Evolutionary conservation across 2,888 invertebrate species (phyloP).

Genomic region (Craniophora ligustri): DNA sequence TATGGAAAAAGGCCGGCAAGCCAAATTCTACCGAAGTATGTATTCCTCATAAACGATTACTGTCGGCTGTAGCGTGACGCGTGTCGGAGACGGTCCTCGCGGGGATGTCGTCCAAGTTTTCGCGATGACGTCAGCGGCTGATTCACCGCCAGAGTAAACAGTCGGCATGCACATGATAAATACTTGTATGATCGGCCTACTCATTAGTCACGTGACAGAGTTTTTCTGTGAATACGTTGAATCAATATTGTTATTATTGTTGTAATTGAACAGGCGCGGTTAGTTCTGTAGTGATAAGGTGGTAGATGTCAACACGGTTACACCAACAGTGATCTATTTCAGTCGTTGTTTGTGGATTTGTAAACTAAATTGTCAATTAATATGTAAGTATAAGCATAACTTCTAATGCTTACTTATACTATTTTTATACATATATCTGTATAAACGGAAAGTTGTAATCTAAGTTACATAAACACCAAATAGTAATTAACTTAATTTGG

Average conservation of each 20-base stretch:
- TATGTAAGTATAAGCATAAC: not conserved
- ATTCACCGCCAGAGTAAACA: conserved; percentile 33
- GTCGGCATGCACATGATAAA: conserved; percentile 24
- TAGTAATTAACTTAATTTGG: no score
- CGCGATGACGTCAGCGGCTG: conserved; percentile 27
- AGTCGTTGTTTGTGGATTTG: not conserved
- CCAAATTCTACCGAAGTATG: no score
- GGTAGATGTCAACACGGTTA: conserved; percentile 3
- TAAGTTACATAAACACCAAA: no score
- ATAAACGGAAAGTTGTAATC: no score
- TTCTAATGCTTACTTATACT: not conserved
- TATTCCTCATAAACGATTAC: not conserved
- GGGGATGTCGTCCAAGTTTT: conserved; percentile 27
- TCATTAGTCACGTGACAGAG: conserved; percentile 10
- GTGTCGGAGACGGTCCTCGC: not conserved
- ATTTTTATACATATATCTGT: no score
- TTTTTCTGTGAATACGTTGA: conserved; percentile 36
- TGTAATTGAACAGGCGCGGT: not conserved
- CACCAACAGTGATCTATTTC: conserved; percentile 3
- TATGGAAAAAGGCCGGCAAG: no score
- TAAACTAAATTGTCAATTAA: no score
- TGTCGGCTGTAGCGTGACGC: not conserved
- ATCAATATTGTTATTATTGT: conserved; percentile 34
- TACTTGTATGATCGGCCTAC: conserved; percentile 26
- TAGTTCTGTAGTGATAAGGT: not conserved